Base-by-base conservation (phyloP, 1,140 invertebrate genomes). In the Portunus trituberculatus region DNA sequence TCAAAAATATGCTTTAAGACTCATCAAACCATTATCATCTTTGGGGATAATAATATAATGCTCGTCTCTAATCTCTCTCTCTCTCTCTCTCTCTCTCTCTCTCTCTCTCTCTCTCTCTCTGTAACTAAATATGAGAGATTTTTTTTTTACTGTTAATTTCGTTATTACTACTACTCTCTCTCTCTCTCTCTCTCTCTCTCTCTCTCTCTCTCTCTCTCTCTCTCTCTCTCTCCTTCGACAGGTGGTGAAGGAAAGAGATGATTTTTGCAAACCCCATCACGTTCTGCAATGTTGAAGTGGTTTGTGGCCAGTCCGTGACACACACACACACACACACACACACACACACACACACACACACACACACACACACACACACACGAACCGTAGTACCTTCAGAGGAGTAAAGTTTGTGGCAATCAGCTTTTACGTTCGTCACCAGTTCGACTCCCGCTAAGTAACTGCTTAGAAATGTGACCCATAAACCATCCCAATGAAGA, bases 51-150 rank as follows among this genome's bases (percentile, higher is more conserved):
- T 59, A 59, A 59, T 39, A 39, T 39, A 20, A 59, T 59, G 52
- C 52, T 39, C 39, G 39, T 39, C 39, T 39, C 39, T 39, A 39
- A 39, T 76, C 67, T 76, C 67, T 76, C 67, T 76, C 67, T 76
- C 67, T 76, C 67, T 76, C 67, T 76, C 67, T 76, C 67, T 76
- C 67, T 76, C 67, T 76, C 67, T 76, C 67, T 76, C 67, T 76
- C 67, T 76, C 67, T 76, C 67, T 59, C 52, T 59, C 52, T 59
- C 52, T 59, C 52, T 59, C 52, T 59, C 52, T 59, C 52, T 39
- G 39, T 39, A 39, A 39, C 39, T 39, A 6, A 59, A 20, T 59
- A 16, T 59, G 12, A 59, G 52, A 0, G 52, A 59, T 2, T 59
- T 59, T 59, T 59, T 20, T 59, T 59, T 59, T 59, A 0, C 20